phyloP scores from a whole-genome alignment of 2,888 invertebrate genomes.

The Byasa hedistus region DNA sequence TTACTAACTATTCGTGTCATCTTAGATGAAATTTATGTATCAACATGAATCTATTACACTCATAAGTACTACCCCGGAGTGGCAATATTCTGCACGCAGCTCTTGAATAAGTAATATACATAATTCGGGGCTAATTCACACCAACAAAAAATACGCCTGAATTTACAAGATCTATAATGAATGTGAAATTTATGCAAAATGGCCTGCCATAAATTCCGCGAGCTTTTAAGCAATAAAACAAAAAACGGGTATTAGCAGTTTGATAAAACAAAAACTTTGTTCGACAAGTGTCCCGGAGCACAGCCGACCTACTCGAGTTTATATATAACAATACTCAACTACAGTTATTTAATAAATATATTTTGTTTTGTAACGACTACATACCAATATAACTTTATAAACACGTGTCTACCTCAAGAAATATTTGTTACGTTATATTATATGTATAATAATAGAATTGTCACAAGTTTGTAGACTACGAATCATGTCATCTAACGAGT shows the following conservation, averaged over 20 bases:
- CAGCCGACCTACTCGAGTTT: slow-evolving; percentile 39
- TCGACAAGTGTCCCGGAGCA: slow-evolving; percentile 67
- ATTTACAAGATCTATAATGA: slow-evolving; percentile 70
- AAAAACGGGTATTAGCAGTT: slow-evolving; percentile 76
- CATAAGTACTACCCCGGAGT: slow-evolving; percentile 10
- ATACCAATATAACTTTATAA: not conserved
- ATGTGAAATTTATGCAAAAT: slow-evolving; percentile 77
- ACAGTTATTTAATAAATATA: slow-evolving; percentile 25
- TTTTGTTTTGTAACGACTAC: not conserved
- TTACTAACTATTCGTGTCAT: slow-evolving; percentile 34
- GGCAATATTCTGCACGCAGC: slow-evolving; percentile 40
- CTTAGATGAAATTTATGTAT: slow-evolving; percentile 18
- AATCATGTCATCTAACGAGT: not conserved
- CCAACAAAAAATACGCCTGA: slow-evolving; percentile 56
- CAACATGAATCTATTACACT: slow-evolving; percentile 22
- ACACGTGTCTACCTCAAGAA: not conserved
- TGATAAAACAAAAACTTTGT: slow-evolving; percentile 75
- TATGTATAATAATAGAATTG: not conserved
- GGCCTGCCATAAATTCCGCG: slow-evolving; percentile 70
- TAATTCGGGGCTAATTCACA: slow-evolving; percentile 54
- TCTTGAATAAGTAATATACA: slow-evolving; percentile 39
- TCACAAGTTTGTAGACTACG: not conserved
- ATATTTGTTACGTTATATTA: not conserved
- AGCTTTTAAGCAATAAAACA: slow-evolving; percentile 72
- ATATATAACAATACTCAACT: slow-evolving; percentile 17